These are phyloP conservation scores for Andrena flavipes DNA, from an alignment of 2,888 invertebrate genomes.

Conservation along the genomic window DNA sequence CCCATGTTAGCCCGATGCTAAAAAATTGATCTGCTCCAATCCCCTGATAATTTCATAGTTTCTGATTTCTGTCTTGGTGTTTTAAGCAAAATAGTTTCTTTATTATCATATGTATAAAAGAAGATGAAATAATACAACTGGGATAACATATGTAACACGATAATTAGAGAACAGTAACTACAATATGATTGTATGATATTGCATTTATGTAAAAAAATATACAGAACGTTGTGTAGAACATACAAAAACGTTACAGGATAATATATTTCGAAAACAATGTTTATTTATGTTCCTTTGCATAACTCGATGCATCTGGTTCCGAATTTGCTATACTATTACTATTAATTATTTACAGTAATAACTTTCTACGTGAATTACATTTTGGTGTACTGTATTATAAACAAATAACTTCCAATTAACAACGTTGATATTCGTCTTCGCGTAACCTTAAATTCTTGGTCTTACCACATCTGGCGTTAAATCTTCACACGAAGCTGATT, in stretches of 20 bases:
- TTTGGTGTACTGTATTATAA: background rate
- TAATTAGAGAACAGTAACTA: too few relatives aligned
- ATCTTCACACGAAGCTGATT: slow-evolving; percentile 86
- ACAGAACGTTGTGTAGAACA: too few relatives aligned
- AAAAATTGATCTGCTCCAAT: too few relatives aligned
- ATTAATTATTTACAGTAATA: background rate
- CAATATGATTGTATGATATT: too few relatives aligned
- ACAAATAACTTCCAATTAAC: background rate
- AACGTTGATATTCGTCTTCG: background rate
- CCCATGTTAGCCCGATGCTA: too few relatives aligned
- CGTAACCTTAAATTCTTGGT: slow-evolving; percentile 34
- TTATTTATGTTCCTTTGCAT: too few relatives aligned
- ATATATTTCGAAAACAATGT: too few relatives aligned
- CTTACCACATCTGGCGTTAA: slow-evolving; percentile 87
- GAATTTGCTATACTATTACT: background rate
- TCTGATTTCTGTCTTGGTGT: background rate
- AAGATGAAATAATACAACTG: too few relatives aligned
- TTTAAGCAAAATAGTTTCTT: background rate
- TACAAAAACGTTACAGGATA: too few relatives aligned
- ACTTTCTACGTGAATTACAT: background rate
- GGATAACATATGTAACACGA: too few relatives aligned
- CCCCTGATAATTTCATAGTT: background rate
- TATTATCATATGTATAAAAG: background rate
- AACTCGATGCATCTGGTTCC: too few relatives aligned
- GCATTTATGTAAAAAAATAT: too few relatives aligned